phyloP scores from a whole-genome alignment of 2,113 vertebrate genomes.

The Gopherus flavomarginatus region DNA sequence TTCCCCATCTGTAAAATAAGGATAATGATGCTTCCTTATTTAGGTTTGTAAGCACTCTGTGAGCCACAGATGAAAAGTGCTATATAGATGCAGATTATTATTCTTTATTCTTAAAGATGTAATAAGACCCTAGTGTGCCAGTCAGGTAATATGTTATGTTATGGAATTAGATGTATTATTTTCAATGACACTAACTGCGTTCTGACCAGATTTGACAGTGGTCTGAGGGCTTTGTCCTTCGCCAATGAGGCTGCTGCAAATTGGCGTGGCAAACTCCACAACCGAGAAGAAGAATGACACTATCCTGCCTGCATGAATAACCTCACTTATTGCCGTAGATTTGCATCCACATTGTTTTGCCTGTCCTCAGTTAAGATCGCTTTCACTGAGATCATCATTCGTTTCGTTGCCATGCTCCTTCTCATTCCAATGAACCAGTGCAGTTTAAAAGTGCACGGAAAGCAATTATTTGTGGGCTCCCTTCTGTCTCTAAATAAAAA shows the following conservation, averaged over 20 bases:
- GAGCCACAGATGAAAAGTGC: not conserved
- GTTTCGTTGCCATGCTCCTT: not conserved
- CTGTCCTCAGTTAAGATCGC: not conserved
- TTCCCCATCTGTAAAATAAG: not conserved
- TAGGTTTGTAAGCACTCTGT: not conserved
- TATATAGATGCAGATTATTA: not conserved
- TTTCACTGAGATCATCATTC: rapidly evolving
- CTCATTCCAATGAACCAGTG: not conserved
- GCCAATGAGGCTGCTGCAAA: not conserved
- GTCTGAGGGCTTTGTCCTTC: not conserved
- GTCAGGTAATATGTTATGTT: not conserved
- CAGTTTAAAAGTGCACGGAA: not conserved
- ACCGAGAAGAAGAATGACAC: not conserved
- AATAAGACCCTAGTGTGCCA: not conserved
- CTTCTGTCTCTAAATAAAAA: not conserved
- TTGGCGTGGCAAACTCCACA: not conserved
- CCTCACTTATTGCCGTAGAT: not conserved
- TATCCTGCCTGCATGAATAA: not conserved
- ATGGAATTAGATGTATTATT: not conserved
- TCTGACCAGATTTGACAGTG: not conserved
- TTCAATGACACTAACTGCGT: not conserved
- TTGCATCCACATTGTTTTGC: not conserved
- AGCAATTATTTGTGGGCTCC: not conserved
- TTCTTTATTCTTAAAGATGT: not conserved
- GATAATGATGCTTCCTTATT: not conserved